phyloP scores from a whole-genome alignment of 2,113 vertebrate genomes.

The Chitala chitala region DNA sequence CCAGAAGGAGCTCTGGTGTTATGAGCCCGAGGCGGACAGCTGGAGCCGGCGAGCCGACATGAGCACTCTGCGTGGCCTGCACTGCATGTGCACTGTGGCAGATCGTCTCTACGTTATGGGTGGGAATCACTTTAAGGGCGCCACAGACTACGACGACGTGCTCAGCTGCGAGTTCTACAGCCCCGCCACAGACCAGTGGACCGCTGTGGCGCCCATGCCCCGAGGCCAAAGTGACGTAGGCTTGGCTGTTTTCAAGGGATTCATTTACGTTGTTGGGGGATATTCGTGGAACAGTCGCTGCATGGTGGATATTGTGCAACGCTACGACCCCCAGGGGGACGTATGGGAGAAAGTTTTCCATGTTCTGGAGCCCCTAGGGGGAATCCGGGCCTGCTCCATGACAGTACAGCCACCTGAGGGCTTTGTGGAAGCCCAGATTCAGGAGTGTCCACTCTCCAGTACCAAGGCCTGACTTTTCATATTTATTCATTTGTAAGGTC shows the following conservation, averaged over 20 bases:
- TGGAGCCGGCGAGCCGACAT: slow-evolving; percentile 66
- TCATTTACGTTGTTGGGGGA: slow-evolving; percentile 69
- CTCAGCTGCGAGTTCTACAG: slow-evolving; percentile 68
- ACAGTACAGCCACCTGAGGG: slow-evolving; percentile 64
- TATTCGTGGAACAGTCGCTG: slow-evolving; percentile 76
- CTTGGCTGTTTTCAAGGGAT: slow-evolving; percentile 61
- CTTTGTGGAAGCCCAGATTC: slow-evolving; percentile 57
- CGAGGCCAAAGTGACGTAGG: slow-evolving; percentile 70
- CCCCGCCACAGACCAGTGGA: slow-evolving; percentile 65
- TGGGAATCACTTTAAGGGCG: slow-evolving; percentile 69
- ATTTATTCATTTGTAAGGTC: not conserved
- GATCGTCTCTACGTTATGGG: slow-evolving; percentile 71
- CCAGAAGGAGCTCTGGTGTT: slow-evolving; percentile 68
- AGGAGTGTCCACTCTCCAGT: slow-evolving; percentile 57
- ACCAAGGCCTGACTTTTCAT: slow-evolving; percentile 40
- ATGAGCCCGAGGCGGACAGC: slow-evolving; percentile 50
- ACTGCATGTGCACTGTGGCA: slow-evolving; percentile 70
- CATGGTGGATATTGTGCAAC: slow-evolving; percentile 73
- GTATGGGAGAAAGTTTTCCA: slow-evolving; percentile 67
- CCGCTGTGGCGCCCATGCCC: slow-evolving; percentile 64
- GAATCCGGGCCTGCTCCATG: slow-evolving; percentile 69
- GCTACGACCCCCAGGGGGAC: slow-evolving; percentile 63
- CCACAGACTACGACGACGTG: slow-evolving; percentile 70
- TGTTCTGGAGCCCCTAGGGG: slow-evolving; percentile 69
- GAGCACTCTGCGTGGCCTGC: slow-evolving; percentile 67